phyloP scores from a whole-genome alignment of 2,888 invertebrate species.

The Cephalotes varians region DNA sequence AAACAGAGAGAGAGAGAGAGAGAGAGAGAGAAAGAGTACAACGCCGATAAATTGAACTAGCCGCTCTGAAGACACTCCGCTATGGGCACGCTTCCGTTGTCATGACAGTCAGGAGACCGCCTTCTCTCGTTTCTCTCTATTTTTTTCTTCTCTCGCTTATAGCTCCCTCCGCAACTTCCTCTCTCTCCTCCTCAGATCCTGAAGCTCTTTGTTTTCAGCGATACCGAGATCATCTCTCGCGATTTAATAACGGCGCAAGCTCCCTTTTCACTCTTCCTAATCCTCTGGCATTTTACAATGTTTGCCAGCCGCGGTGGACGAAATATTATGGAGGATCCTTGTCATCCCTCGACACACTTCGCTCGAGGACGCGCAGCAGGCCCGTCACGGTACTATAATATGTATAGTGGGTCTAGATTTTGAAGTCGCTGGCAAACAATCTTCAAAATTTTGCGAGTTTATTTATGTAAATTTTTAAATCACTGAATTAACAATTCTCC shows the following conservation, averaged over 20 bases:
- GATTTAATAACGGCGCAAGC: constrained; percentile 70
- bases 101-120: constrained; percentile 54
- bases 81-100: constrained; percentile 64
- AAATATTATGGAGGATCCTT: constrained; percentile 62
- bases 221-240: constrained; percentile 66
- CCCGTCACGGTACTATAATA: not conserved
- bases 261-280: constrained; percentile 38
- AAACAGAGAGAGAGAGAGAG: constrained; percentile 35
- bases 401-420: not conserved
- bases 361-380: constrained; percentile 13
- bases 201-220: constrained; percentile 56
- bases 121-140: not conserved
- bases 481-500: not conserved
- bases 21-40: constrained; percentile 13
- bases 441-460: not conserved
- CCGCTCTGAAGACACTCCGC: constrained; percentile 65
- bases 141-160: constrained; percentile 2
- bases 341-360: constrained; percentile 39
- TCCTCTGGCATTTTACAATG: constrained; percentile 42
- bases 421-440: not conserved
- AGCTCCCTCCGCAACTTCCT: not conserved
- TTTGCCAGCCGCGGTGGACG: constrained; percentile 45
- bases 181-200: not conserved
- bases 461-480: constrained; percentile 13
- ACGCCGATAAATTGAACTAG: constrained; percentile 71